These are phyloP conservation scores for Nycticryphes semicollaris DNA, from an alignment of 2,113 vertebrate genomes.

Conservation along the genomic window DNA sequence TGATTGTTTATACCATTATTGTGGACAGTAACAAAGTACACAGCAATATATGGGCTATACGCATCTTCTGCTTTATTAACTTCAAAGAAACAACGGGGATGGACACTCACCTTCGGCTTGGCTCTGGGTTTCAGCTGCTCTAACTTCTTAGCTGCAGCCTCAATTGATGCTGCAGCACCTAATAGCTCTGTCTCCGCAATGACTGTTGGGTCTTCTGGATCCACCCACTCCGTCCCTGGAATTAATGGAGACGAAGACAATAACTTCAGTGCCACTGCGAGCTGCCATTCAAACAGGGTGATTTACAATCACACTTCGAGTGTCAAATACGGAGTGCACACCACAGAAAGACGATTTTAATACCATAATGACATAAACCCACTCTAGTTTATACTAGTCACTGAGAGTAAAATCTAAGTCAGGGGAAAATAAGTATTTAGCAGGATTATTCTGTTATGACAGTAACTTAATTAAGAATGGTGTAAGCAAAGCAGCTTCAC, in stretches of 20 bases:
- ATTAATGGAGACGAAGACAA: slow-evolving; percentile 28
- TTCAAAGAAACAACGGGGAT: neutral
- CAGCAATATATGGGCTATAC: neutral
- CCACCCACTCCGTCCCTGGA: slow-evolving; percentile 94
- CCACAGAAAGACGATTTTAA: neutral
- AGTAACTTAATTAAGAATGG: neutral
- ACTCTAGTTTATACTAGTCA: neutral
- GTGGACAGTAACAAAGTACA: neutral
- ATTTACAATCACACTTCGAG: neutral
- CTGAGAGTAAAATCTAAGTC: neutral
- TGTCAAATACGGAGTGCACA: neutral
- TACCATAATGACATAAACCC: neutral
- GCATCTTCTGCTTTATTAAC: neutral
- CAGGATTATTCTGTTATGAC: neutral
- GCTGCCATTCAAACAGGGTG: neutral
- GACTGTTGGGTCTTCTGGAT: slow-evolving; percentile 96
- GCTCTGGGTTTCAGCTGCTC: slow-evolving; percentile 97
- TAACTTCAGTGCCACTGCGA: neutral
- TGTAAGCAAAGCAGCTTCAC: neutral
- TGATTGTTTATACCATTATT: neutral
- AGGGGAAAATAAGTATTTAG: neutral
- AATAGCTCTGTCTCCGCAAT: slow-evolving; percentile 95
- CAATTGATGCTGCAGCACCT: slow-evolving; percentile 96
- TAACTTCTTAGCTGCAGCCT: slow-evolving; percentile 98
- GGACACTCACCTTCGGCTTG: slow-evolving; percentile 91